A percentile compares a stretch with the other conserved stretches of the same genome.
Conservation (phyloP, 2,797 vertebrate genomes). For the Silurus aristotelis region DNA sequence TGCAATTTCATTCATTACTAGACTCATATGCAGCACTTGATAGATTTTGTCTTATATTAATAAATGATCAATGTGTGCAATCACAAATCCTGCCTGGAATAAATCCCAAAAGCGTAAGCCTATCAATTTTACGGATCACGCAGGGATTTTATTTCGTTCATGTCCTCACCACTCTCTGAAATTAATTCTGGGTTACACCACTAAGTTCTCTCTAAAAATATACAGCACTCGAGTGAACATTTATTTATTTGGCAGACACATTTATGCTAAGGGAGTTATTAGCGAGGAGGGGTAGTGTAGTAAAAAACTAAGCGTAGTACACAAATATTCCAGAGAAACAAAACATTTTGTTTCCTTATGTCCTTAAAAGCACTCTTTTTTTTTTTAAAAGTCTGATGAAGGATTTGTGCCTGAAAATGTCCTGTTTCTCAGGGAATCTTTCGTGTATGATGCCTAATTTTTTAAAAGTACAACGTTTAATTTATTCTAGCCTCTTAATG, state of each 20-base stretch:
- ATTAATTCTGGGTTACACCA: neutral
- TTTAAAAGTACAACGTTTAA: neutral
- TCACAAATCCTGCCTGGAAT: neutral
- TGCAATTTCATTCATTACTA: neutral
- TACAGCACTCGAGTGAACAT: neutral
- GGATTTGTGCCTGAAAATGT: neutral
- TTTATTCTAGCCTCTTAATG: constrained; percentile 38
- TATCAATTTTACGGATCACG: no score
- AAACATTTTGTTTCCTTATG: neutral
- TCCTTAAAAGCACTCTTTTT: neutral
- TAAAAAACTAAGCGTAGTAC: neutral
- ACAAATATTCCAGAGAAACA: neutral
- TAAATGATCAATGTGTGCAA: neutral
- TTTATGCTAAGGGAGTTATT: constrained; percentile 5
- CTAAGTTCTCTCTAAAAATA: neutral
- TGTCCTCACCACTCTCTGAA: neutral
- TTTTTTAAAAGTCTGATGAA: neutral
- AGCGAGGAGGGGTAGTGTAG: neutral
- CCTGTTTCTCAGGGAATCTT: neutral
- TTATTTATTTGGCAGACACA: constrained; percentile 9
- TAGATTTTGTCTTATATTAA: neutral
- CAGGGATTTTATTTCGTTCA: neutral
- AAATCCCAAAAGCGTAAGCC: no score
- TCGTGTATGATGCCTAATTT: neutral
- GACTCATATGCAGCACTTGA: neutral